Base-by-base conservation (phyloP, 2,888 invertebrate species). In the Yponomeuta plumbellus region DNA sequence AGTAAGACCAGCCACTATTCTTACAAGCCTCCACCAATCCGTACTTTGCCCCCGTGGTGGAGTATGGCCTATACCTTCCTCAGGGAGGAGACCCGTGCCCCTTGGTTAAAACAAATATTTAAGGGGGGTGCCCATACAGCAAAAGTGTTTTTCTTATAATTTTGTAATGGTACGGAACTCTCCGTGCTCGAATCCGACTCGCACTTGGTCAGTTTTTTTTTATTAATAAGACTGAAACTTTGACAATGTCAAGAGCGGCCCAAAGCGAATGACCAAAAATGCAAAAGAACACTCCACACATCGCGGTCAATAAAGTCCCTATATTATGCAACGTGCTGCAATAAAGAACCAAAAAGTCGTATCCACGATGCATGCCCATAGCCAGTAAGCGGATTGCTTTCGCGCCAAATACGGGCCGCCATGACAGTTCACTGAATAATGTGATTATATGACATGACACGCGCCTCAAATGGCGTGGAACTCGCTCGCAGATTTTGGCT, bases 391-490 rank as follows among this genome's bases (percentile, higher is more conserved):
- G 63, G 85, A 88, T 89, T 86, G 88, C 90, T 91, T 90, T 91
- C 90, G 85, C 88, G 83, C 90, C 91, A 89, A 88, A 88, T 88
- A 88, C 79, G 88, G 34, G 90, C 72, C 71, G 79, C 81, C 81
- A 80, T 87, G 88, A 89, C 90, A 88, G 87, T 84, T 82, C 82
- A 80, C 80, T 86, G 89, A 89, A 88, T 87, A 86, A 86, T 84
- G 83, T 84, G 88, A 88, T 86, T 86, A 88, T 79, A 82, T 82
- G 84, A 85, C 83, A 82, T 80, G 83, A 82, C 80, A 78, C 75
- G 76, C 75, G 78, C 76, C 76, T 75, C 75, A 77, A 76, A 74
- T 74, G 78, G 76, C 78, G 80, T 80, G 78, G 80, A 80, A 73
- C 74, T 75, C 75, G 74, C 69, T 78, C 78, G 78, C 77, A 78